Conservation (phyloP, 2,113 vertebrate genomes). For the Cynoglossus semilaevis region DNA sequence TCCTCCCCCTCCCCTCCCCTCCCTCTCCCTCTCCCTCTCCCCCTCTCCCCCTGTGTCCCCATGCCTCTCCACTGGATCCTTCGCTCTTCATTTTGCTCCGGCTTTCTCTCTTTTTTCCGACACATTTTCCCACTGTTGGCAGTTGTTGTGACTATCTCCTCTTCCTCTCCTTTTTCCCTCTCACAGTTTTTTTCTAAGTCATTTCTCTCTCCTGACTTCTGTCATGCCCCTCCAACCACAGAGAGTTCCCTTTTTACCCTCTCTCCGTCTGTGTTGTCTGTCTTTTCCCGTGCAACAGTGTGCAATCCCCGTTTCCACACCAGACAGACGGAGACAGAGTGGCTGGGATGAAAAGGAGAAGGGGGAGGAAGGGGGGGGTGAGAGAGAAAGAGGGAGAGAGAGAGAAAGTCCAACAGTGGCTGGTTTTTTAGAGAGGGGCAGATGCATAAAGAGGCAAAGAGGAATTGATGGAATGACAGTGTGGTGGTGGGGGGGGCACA, state of each 20-base stretch:
- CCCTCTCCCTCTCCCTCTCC: conserved; percentile 38
- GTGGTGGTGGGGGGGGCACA: conserved; percentile 41
- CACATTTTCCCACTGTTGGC: background rate
- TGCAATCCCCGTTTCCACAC: conserved; percentile 51
- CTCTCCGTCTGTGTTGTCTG: conserved; percentile 14
- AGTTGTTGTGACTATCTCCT: conserved; percentile 11
- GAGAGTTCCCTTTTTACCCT: background rate
- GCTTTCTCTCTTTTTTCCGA: background rate
- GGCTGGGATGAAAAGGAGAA: conserved; percentile 48
- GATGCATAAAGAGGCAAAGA: conserved; percentile 57
- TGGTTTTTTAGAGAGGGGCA: no score
- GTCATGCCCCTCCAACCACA: conserved; percentile 1
- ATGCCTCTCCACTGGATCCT: conserved; percentile 23
- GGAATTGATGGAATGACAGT: conserved; percentile 66
- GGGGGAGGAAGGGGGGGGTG: conserved; percentile 29
- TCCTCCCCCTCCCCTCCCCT: conserved; percentile 37
- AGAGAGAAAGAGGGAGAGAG: conserved; percentile 20
- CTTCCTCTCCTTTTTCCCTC: background rate
- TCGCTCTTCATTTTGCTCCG: conserved; percentile 16
- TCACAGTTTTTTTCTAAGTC: conserved; percentile 13
- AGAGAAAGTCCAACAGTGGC: no score
- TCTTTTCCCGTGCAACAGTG: conserved; percentile 60
- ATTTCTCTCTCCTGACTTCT: conserved; percentile 12
- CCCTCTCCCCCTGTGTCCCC: conserved; percentile 6
- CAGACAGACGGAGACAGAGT: conserved; percentile 58